Evolutionary conservation across 2,888 invertebrate species (phyloP).

Genomic region (Dryobota labecula): DNA sequence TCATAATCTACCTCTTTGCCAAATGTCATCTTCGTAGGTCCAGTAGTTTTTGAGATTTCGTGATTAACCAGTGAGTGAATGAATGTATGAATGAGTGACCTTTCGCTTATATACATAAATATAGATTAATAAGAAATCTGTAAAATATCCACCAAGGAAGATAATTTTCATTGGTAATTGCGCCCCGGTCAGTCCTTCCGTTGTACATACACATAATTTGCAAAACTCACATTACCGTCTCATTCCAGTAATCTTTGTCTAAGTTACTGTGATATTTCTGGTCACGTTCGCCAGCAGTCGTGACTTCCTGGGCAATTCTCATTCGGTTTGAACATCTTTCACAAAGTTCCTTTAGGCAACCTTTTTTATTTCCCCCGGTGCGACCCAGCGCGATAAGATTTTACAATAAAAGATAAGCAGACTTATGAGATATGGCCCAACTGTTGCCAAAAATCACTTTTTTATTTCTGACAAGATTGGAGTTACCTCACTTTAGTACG

Average conservation of each 20-base stretch:
- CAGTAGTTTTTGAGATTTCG: too few species aligned
- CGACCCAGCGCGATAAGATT: slow-evolving; percentile 18
- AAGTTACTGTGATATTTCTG: slow-evolving; percentile 33
- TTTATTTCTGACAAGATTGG: slow-evolving; percentile 16
- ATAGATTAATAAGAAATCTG: too few species aligned
- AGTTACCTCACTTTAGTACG: neutral
- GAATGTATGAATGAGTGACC: too few species aligned
- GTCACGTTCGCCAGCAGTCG: slow-evolving; percentile 43
- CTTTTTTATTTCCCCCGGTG: slow-evolving; percentile 27
- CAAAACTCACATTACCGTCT: neutral
- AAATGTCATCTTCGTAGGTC: too few species aligned
- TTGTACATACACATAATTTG: neutral
- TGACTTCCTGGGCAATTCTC: slow-evolving; percentile 34
- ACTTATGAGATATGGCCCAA: slow-evolving; percentile 6
- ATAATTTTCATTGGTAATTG: neutral
- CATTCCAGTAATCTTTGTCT: slow-evolving; percentile 9
- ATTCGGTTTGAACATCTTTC: slow-evolving; percentile 24
- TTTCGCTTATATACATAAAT: too few species aligned
- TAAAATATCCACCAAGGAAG: neutral
- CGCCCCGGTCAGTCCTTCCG: neutral
- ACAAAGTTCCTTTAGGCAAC: slow-evolving; percentile 29
- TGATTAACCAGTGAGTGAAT: too few species aligned
- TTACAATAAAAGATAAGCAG: slow-evolving; percentile 21
- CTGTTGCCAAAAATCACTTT: slow-evolving; percentile 24
- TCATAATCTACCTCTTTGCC: too few species aligned